A percentile compares a stretch with the other conserved stretches of the same genome.
Evolutionary conservation across 92 coral and sea anemone species (phyloP).

Genomic region (Isaurus tuberculatus): DNA sequence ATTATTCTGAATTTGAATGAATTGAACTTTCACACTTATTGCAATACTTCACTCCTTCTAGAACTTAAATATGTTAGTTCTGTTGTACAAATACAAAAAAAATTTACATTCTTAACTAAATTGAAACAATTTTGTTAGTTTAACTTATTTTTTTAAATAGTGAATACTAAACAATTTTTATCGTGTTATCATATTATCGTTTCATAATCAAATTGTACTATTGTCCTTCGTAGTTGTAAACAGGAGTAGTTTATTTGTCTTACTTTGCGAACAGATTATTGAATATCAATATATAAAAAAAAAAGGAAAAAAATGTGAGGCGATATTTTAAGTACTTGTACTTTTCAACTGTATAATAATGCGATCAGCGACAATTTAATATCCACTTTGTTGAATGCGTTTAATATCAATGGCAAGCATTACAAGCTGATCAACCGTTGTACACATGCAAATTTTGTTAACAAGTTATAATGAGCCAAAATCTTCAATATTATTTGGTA

Average conservation of each 20-base stretch:
- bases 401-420: not conserved
- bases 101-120: not conserved
- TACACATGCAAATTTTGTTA: slow-evolving; percentile 16
- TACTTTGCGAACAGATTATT: not conserved
- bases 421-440: not conserved
- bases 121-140: not conserved
- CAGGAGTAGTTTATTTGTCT: not conserved
- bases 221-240: not conserved
- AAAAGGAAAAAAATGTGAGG: not conserved
- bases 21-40: not conserved
- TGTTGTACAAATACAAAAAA: not conserved
- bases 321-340: not conserved
- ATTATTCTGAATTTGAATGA: not conserved
- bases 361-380: slow-evolving; percentile 4
- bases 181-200: not conserved
- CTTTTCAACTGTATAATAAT: not conserved
- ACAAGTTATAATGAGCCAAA: not conserved
- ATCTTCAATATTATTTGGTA: not conserved
- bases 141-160: not conserved
- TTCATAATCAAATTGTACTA: not conserved
- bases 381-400: not conserved
- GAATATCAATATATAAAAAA: not conserved
- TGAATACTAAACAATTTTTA: not conserved
- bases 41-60: not conserved
- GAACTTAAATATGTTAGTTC: not conserved